Evolutionary conservation across 2,797 vertebrate species (phyloP).

Genomic region (Ctenochaetus hawaiiensis): DNA sequence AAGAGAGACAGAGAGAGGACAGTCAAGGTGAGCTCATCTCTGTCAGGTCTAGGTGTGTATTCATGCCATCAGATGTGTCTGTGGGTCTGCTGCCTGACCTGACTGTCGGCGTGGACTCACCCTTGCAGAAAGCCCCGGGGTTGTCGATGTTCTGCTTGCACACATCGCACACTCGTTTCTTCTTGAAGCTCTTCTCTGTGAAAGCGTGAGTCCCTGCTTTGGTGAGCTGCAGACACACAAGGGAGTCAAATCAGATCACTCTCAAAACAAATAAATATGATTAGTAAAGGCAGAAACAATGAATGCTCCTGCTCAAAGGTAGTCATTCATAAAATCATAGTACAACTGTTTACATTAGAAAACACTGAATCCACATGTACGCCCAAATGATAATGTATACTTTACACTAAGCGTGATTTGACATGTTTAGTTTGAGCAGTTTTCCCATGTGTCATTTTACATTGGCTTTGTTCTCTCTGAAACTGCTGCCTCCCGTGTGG

Average conservation of each 20-base stretch:
- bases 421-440: conserved; percentile 4
- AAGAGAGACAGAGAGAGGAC: conserved; percentile 19
- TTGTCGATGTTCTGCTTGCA: conserved; percentile 87
- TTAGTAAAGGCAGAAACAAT: background rate
- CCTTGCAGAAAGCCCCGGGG: conserved; percentile 87
- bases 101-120: conserved; percentile 77
- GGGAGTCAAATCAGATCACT: conserved; percentile 6
- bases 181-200: conserved; percentile 87
- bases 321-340: background rate
- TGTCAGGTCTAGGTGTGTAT: conserved; percentile 17
- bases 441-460: conserved; percentile 10
- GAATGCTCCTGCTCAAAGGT: background rate
- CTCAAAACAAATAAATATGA: background rate
- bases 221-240: conserved; percentile 73
- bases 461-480: conserved; percentile 11
- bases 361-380: background rate
- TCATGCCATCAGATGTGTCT: conserved; percentile 8
- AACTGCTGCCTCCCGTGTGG: conserved; percentile 13
- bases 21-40: conserved; percentile 23
- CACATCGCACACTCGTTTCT: conserved; percentile 84
- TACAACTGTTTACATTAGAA: background rate
- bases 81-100: conserved; percentile 26
- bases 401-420: background rate
- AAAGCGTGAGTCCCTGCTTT: conserved; percentile 86
- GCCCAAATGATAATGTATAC: background rate